These are phyloP conservation scores for Brachyrhaphis roseni DNA, from an alignment of 2,797 vertebrate species.

Conservation along the genomic window DNA sequence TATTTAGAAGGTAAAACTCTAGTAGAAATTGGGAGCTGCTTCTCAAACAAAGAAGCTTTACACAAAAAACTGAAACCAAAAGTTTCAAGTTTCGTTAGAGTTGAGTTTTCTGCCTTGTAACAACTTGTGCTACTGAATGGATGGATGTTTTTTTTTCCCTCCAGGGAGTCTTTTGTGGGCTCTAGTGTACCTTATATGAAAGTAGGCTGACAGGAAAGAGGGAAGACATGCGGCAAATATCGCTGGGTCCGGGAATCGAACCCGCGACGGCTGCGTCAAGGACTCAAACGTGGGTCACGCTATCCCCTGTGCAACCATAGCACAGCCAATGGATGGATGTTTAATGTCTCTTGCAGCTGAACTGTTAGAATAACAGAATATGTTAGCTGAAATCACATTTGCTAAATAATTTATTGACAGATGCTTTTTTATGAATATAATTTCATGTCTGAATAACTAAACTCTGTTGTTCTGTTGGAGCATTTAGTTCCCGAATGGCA, in stretches of 20 bases:
- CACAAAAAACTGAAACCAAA: not conserved
- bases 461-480: not conserved
- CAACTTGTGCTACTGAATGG: not conserved
- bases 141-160: not conserved
- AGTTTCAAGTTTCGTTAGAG: not conserved
- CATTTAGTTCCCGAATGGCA: not conserved
- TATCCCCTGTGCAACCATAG: too few species aligned
- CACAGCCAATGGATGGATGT: not conserved
- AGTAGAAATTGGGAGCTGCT: slow-evolving; percentile 31
- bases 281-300: too few species aligned
- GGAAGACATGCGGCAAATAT: too few species aligned
- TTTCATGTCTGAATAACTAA: not conserved
- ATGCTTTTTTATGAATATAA: not conserved
- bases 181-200: too few species aligned
- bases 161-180: too few species aligned
- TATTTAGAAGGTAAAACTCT: slow-evolving; percentile 57
- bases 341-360: not conserved
- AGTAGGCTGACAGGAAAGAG: too few species aligned
- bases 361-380: not conserved
- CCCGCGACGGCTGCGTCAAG: too few species aligned
- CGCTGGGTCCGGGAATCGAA: too few species aligned
- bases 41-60: not conserved
- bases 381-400: too few species aligned
- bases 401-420: not conserved
- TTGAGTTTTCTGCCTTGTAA: not conserved